Evolutionary conservation across 2,888 invertebrate genomes (phyloP), one percentile per base, ranked within the genome.

Genomic region (Caenorhabditis panamensis): DNA sequence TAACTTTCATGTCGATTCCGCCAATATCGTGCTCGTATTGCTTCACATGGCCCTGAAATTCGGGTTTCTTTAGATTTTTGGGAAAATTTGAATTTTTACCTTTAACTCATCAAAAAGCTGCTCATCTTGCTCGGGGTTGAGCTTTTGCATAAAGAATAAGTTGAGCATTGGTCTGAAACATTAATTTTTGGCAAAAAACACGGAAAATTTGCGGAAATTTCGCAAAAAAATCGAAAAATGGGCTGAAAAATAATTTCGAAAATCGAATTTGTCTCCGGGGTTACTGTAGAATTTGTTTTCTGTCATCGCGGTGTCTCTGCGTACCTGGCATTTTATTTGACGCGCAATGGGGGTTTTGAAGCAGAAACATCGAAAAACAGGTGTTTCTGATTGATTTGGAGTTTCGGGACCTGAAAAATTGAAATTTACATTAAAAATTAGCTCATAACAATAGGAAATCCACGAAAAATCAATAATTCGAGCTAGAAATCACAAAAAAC

Each of bases 241-340:
- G 13, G 37, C 6, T 1, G 20, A 24, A 62, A 13, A 56, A 31
- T 56, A 31, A 31, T 31, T 58, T 41, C 1, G 24, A 56, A 84
- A 84, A 82, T 26, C 4, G 9, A 31, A 31, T 84, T n/a, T 31
- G 8, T 16, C 28, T 36, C 37, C 4, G 0, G 31, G 67, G 16
- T 36, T 68, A 68, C 67, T 26, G 67, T 68, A 68, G 58, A 22
- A 28, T 6, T 9, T 64, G 22, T 11, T 51, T 11, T 31, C 44
- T 47, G 66, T 41, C 8, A 1, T 20, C 58, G 28, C 37, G 1
- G 47, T 41, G 66, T 5, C 22, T 9, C n/a, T 24, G 20, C 68
- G 68, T 68, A 68, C 68, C 37, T 51, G 49, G 37, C 68, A 68
- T 59, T 68, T 68, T 49, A 59, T 24, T 26, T 20, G 37, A 59